These are phyloP conservation scores for Alces alces DNA, from an alignment of 2,113 vertebrate species.

Conservation along the genomic window DNA sequence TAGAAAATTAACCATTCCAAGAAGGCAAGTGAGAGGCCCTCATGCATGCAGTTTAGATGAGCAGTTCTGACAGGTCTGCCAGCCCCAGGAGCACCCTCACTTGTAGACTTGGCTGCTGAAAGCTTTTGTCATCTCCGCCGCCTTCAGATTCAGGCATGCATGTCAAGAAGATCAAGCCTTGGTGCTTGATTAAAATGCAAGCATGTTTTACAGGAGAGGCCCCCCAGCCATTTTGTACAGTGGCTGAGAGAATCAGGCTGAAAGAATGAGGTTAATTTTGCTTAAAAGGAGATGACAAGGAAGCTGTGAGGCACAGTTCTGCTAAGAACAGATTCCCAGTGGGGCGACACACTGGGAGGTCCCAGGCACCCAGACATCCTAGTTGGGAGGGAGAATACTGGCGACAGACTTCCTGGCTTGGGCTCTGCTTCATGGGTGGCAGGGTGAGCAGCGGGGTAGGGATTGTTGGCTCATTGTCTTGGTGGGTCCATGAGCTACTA, in stretches of 20 bases:
- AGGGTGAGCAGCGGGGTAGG: background rate
- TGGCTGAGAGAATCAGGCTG: background rate
- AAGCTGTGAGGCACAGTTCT: slow-evolving; percentile 10
- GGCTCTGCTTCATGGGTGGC: slow-evolving; percentile 50
- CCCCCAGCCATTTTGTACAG: background rate
- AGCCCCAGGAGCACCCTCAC: background rate
- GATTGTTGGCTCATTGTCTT: slow-evolving; percentile 14
- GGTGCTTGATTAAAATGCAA: background rate
- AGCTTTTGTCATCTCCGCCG: background rate
- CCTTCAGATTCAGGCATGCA: background rate
- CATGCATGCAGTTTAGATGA: background rate
- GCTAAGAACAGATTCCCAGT: slow-evolving; percentile 17
- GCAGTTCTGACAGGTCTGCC: background rate
- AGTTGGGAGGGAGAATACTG: background rate
- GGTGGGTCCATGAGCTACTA: slow-evolving; percentile 7
- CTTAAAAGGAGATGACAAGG: slow-evolving; percentile 15
- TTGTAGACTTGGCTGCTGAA: background rate
- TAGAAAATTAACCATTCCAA: background rate
- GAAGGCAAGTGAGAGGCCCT: background rate
- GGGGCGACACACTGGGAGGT: slow-evolving; percentile 47
- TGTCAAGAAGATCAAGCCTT: background rate
- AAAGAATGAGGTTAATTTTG: slow-evolving; percentile 41
- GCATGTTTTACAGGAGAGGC: background rate
- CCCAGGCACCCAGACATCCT: slow-evolving; percentile 13
- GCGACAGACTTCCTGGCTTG: background rate